Evolutionary conservation across 2,888 invertebrate species (phyloP), one percentile per base, ranked within the genome.

Genomic region (Cataglyphis altisquamis): DNA sequence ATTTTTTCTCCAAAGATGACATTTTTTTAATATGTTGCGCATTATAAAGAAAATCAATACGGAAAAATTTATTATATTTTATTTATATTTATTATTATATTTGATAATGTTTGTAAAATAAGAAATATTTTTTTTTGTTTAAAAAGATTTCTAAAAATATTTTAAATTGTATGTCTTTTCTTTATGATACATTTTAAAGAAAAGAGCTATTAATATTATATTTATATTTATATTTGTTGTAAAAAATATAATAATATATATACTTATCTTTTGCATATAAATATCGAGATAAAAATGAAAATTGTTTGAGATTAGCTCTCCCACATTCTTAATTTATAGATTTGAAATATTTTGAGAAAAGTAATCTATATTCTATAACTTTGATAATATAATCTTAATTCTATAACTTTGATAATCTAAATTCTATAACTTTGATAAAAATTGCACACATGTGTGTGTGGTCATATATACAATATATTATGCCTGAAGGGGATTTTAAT

Each of bases 401-500:
- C 15, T 62, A 21, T 36, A 29, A 72, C 2, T 21, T 32, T 73
- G n/a, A 25, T n/a, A 41, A 25, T 10, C 0, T 72, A 39, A 9
- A 45, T 29, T 0, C 15, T 62, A 21, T 6, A 29, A 57, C 2
- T 21, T 32, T 73, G n/a, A n/a, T 41, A 32, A 45, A 29, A 45
- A 41, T 73, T 45, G 60, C 29, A 29, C 41, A 29, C 12, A n/a
- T 25, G 25, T 25, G 1, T 25, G 25, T 25, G 25, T 25, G 1
- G 0, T 39, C 0, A 6, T 39, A 5, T 18, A 73, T 18, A 21
- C 1, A 39, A 68, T 9, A 25, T 41, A 10, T 4, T 29, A 73
- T 63, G 12, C 41, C 41, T 48, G n/a, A 74, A 63, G 45, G 10
- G 21, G n/a, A 48, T 21, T 74, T 74, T 32, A 36, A 36, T 6